These are phyloP conservation scores for Perccottus glenii DNA, from an alignment of 2,113 vertebrate species.

Conservation along the genomic window DNA sequence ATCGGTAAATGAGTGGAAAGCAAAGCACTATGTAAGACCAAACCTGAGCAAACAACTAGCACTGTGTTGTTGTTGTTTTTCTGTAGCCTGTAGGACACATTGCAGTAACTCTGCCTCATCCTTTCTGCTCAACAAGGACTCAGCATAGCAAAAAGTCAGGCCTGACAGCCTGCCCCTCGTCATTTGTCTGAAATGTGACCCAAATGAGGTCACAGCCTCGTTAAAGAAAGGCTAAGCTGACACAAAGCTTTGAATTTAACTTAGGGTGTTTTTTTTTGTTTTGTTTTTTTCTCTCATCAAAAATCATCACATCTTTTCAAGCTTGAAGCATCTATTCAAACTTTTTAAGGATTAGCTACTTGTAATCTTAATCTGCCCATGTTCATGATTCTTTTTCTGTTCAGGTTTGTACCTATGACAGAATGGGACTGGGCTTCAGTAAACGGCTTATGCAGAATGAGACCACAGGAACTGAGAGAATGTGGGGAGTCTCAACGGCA, in stretches of 20 bases:
- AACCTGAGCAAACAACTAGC: constrained; percentile 7
- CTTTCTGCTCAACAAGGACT: constrained; percentile 46
- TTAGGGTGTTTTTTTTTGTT: no score
- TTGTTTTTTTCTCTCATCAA: no score
- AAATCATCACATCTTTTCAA: no score
- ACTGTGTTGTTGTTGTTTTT: constrained; percentile 31
- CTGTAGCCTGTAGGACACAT: constrained; percentile 25
- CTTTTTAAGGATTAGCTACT: background rate
- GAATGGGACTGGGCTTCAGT: constrained; percentile 83
- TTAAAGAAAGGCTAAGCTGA: constrained; percentile 17
- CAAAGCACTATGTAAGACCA: background rate
- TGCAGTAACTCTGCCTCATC: constrained; percentile 52
- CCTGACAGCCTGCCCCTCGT: constrained; percentile 67
- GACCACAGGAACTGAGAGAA: constrained; percentile 77
- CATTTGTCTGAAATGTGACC: constrained; percentile 65
- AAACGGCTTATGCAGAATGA: constrained; percentile 76
- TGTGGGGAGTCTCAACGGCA: constrained; percentile 79
- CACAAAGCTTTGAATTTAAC: constrained; percentile 5
- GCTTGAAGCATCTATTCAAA: no score
- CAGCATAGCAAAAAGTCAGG: constrained; percentile 39
- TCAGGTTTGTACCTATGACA: constrained; percentile 82
- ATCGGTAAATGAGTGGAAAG: background rate
- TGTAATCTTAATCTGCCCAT: background rate
- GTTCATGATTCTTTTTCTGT: constrained; percentile 23
- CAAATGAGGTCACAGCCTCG: constrained; percentile 60